Evolutionary conservation across 2,797 vertebrate genomes (phyloP).

Genomic region (Limnodromus scolopaceus): DNA sequence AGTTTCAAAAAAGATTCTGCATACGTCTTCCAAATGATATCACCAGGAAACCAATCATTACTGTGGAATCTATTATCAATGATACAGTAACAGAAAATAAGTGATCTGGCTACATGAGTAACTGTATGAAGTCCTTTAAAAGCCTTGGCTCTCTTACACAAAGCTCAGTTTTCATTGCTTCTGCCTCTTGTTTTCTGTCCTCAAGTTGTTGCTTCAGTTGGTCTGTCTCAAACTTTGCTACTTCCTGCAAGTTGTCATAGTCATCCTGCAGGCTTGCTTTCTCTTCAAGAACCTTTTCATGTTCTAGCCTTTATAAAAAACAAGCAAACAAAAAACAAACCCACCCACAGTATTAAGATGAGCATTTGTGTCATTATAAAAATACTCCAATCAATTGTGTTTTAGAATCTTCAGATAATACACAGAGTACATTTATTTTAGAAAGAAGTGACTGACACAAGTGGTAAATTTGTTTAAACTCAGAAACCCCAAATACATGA

Average conservation of each 20-base stretch:
- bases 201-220: constrained; percentile 85
- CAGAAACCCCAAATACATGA: background rate
- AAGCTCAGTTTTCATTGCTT: constrained; percentile 82
- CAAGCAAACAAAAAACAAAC: background rate
- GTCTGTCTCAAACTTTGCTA: constrained; percentile 91
- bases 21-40: background rate
- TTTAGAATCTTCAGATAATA: background rate
- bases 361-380: background rate
- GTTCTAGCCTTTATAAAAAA: constrained; percentile 84
- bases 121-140: background rate
- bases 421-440: background rate
- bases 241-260: constrained; percentile 91
- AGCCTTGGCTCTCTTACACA: constrained; percentile 68
- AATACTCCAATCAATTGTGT: background rate
- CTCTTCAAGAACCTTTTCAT: constrained; percentile 90
- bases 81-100: background rate
- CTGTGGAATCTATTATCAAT: background rate
- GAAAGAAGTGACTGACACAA: background rate
- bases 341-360: background rate
- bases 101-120: background rate
- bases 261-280: constrained; percentile 90
- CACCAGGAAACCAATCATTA: background rate
- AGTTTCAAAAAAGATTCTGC: background rate
- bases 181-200: constrained; percentile 81
- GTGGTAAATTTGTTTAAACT: background rate